phyloP scores from a whole-genome alignment of 2,888 invertebrate species.

The Matsumyia berberina region DNA sequence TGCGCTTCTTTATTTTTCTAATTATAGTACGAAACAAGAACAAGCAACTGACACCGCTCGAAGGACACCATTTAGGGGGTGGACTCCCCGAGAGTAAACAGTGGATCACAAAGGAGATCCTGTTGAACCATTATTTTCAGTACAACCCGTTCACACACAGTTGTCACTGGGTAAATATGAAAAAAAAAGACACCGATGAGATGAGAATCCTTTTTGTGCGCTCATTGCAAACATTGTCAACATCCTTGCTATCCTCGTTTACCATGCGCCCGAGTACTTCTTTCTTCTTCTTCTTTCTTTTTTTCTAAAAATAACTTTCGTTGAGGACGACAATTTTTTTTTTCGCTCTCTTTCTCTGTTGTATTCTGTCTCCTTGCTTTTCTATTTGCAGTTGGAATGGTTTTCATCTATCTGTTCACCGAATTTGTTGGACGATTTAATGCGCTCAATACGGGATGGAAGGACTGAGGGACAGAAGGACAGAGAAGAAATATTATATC shows the following conservation, averaged over 20 bases:
- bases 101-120: slow-evolving; percentile 64
- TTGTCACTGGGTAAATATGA: slow-evolving; percentile 58
- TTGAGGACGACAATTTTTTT: slow-evolving; percentile 14
- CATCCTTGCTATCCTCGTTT: slow-evolving; percentile 61
- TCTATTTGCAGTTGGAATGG: slow-evolving; percentile 44
- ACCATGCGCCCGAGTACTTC: slow-evolving; percentile 45
- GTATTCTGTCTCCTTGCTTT: neutral
- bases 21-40: slow-evolving; percentile 57
- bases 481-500: slow-evolving; percentile 17
- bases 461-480: neutral
- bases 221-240: slow-evolving; percentile 70
- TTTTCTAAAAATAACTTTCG: slow-evolving; percentile 58
- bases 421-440: slow-evolving; percentile 58
- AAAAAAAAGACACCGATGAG: slow-evolving; percentile 40
- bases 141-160: slow-evolving; percentile 50
- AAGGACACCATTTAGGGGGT: slow-evolving; percentile 44
- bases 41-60: slow-evolving; percentile 60
- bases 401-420: slow-evolving; percentile 36
- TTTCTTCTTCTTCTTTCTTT: slow-evolving; percentile 10
- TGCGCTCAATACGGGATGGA: slow-evolving; percentile 36
- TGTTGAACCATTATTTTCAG: slow-evolving; percentile 67
- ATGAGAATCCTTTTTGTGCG: slow-evolving; percentile 61
- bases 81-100: slow-evolving; percentile 39
- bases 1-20: slow-evolving; percentile 63
- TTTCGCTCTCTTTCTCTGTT: neutral